These are phyloP conservation scores for Eulemur albifrons DNA, from an alignment of 2,797 vertebrate genomes.

Conservation along the genomic window DNA sequence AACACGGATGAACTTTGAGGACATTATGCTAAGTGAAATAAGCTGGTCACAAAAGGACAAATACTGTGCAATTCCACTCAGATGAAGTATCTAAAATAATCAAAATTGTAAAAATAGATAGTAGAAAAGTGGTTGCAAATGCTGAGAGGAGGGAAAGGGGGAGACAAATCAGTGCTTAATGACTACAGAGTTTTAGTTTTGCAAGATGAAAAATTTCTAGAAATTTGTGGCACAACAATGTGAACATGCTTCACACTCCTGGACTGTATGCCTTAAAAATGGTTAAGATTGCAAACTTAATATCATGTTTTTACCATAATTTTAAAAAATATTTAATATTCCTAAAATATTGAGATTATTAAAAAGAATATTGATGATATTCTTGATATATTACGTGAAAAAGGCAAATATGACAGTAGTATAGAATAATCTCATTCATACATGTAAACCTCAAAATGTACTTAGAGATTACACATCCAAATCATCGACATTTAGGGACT, in stretches of 20 bases:
- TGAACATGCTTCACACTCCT: background rate
- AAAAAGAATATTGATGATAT: background rate
- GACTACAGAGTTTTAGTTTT: background rate
- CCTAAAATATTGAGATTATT: background rate
- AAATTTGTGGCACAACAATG: background rate
- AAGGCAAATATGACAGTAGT: background rate
- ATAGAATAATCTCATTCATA: background rate
- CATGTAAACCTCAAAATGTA: background rate
- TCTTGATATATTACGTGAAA: background rate
- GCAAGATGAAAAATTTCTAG: background rate
- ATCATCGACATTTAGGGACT: background rate
- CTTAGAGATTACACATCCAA: background rate
- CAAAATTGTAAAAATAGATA: background rate
- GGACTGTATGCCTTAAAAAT: background rate
- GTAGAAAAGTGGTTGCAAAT: background rate
- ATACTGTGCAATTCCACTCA: background rate
- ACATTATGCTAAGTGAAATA: background rate
- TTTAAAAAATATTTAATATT: background rate
- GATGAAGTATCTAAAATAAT: background rate
- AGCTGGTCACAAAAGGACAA: background rate
- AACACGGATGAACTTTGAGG: background rate
- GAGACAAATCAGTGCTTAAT: background rate
- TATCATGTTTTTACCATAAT: background rate
- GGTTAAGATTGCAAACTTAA: background rate
- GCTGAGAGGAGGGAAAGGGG: rapidly evolving